phyloP scores from a whole-genome alignment of 2,797 vertebrate genomes.

The Danionella dracula region DNA sequence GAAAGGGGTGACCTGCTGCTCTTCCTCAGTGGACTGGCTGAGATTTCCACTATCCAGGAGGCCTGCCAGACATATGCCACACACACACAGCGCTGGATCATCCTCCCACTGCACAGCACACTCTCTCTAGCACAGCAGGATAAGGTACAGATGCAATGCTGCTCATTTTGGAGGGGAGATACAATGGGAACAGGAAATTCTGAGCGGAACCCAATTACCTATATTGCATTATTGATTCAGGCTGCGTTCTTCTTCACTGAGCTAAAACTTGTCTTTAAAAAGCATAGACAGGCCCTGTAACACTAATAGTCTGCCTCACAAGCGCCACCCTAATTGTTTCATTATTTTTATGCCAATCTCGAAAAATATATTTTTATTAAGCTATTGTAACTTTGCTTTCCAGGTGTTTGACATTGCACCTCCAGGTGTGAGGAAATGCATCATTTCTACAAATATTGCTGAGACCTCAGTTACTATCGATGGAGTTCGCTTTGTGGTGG shows the following conservation, averaged over 20 bases:
- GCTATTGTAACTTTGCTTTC: not conserved
- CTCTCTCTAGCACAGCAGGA: conserved; percentile 86
- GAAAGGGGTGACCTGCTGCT: conserved; percentile 86
- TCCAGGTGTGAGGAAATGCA: conserved; percentile 85
- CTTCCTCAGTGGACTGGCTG: conserved; percentile 87
- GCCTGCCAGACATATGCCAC: conserved; percentile 79
- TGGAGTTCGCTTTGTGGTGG: conserved; percentile 85
- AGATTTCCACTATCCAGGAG: conserved; percentile 80
- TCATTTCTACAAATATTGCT: conserved; percentile 90
- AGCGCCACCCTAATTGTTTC: no score
- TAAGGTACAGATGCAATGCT: conserved; percentile 67
- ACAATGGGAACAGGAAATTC: no score
- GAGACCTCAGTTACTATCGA: conserved; percentile 95
- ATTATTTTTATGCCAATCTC: no score
- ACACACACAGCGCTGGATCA: conserved; percentile 81
- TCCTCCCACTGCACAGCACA: conserved; percentile 84
- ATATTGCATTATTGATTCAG: no score
- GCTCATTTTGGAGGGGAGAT: no score
- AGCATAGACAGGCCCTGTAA: no score
- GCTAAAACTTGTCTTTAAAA: no score
- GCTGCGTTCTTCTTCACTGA: no score
- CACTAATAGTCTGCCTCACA: no score
- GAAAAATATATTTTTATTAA: no score
- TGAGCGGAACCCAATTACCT: no score
- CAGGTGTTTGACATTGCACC: conserved; percentile 89